Percentiles rank a stretch among this genome's conserved stretches.
Evolutionary conservation across 2,888 invertebrate species (phyloP).

Genomic region (Amblyjoppa proteus): DNA sequence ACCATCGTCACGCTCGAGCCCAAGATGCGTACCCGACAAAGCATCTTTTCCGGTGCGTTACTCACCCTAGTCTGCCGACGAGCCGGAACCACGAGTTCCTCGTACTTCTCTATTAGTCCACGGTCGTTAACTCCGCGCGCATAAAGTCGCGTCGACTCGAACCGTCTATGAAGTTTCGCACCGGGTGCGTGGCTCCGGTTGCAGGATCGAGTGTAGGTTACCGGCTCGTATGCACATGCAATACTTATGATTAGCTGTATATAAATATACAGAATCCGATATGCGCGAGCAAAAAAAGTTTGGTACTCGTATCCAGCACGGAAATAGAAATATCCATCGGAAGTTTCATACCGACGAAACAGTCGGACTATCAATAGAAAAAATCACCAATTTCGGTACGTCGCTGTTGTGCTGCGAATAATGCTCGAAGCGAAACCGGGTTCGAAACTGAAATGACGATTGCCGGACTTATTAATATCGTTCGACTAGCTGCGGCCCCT

Average conservation of each 20-base stretch:
- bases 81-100: constrained; percentile 19
- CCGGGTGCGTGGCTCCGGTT: neutral
- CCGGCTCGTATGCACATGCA: neutral
- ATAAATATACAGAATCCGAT: neutral
- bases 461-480: neutral
- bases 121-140: constrained; percentile 17
- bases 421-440: neutral
- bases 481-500: neutral
- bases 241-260: neutral
- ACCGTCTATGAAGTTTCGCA: constrained; percentile 5
- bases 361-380: neutral
- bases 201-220: neutral
- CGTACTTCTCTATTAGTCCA: neutral
- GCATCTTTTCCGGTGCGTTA: constrained; percentile 48
- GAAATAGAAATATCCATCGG: neutral
- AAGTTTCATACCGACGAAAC: neutral
- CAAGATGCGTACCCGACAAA: constrained; percentile 32
- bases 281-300: neutral
- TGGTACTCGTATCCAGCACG: neutral
- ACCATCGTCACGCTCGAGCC: constrained; percentile 36
- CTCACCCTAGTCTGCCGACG: constrained; percentile 18
- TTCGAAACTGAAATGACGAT: neutral
- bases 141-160: constrained; percentile 8
- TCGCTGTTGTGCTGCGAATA: neutral
- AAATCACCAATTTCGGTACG: neutral